Evolutionary conservation across 2,797 vertebrate genomes (phyloP).

Genomic region (Sebastolobus altivelis): DNA sequence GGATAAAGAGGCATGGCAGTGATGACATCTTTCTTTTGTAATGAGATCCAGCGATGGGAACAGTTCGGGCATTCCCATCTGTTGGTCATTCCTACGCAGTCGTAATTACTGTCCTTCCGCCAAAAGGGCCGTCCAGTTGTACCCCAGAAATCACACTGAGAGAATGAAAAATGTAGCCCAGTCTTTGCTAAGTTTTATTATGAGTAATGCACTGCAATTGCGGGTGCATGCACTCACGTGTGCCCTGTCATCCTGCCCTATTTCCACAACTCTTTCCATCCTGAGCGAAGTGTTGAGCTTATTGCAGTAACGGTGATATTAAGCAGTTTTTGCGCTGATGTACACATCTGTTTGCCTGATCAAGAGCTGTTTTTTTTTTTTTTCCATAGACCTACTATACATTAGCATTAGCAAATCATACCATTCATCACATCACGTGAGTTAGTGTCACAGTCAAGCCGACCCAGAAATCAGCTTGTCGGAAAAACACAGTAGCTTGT

Average conservation of each 20-base stretch:
- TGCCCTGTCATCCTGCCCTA: slow-evolving; percentile 66
- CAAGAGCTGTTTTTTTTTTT: slow-evolving; percentile 58
- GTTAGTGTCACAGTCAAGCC: slow-evolving; percentile 48
- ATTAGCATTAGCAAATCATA: slow-evolving; percentile 69
- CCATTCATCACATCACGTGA: slow-evolving; percentile 67
- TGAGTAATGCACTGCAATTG: slow-evolving; percentile 28
- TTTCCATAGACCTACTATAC: slow-evolving; percentile 69
- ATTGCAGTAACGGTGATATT: slow-evolving; percentile 80
- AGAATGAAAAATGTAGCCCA: slow-evolving; percentile 51
- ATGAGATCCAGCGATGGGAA: slow-evolving; percentile 72
- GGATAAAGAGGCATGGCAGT: slow-evolving; percentile 58
- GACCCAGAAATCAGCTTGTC: slow-evolving; percentile 55
- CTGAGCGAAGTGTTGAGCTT: slow-evolving; percentile 76
- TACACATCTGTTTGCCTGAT: slow-evolving; percentile 86
- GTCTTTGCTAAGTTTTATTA: slow-evolving; percentile 33
- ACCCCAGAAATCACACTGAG: slow-evolving; percentile 50
- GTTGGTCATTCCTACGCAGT: slow-evolving; percentile 62
- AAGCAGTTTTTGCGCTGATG: slow-evolving; percentile 75
- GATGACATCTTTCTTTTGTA: slow-evolving; percentile 68
- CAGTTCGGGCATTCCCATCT: slow-evolving; percentile 76
- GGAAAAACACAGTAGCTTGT: slow-evolving; percentile 75
- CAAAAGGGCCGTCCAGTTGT: slow-evolving; percentile 51
- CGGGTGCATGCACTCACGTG: slow-evolving; percentile 64
- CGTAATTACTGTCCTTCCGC: slow-evolving; percentile 52
- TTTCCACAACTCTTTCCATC: slow-evolving; percentile 82